Percentiles rank a stretch among this genome's conserved stretches.
phyloP scores from a whole-genome alignment of 2,113 vertebrate species.

The Danionella cerebrum region DNA sequence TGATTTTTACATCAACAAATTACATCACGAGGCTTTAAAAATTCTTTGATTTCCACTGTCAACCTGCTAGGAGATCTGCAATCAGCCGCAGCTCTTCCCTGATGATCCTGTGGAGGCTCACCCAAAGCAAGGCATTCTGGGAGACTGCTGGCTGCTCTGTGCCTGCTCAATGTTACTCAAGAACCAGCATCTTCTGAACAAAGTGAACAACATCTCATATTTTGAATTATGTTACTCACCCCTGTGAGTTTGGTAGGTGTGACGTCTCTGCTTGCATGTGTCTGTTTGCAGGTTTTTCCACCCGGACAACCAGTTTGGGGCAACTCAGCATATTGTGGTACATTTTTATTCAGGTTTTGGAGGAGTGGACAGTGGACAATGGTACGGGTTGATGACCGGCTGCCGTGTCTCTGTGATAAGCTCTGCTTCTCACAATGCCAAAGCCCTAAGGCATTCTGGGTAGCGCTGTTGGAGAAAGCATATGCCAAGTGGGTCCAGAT shows the following conservation, averaged over 20 bases:
- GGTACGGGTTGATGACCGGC: constrained; percentile 79
- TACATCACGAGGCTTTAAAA: no score
- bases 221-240: no score
- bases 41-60: no score
- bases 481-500: constrained; percentile 98
- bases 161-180: constrained; percentile 83
- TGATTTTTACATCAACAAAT: no score
- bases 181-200: constrained; percentile 72
- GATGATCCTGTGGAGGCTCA: constrained; percentile 64
- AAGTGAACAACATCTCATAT: no score
- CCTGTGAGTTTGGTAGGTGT: not conserved
- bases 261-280: not conserved
- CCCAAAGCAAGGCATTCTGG: constrained; percentile 87
- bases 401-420: constrained; percentile 81
- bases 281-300: constrained; percentile 71
- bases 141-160: constrained; percentile 96
- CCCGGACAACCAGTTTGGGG: constrained; percentile 79
- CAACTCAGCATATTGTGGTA: constrained; percentile 71
- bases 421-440: constrained; percentile 91
- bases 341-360: constrained; percentile 81
- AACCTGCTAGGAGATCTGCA: constrained; percentile 75
- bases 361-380: constrained; percentile 83
- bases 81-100: constrained; percentile 72
- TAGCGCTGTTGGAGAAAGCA: constrained; percentile 90
- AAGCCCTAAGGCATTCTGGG: constrained; percentile 81